A percentile compares a stretch with the other conserved stretches of the same genome.
Conservation (phyloP, 2,113 vertebrate genomes). For the Scytalopus superciliaris region DNA sequence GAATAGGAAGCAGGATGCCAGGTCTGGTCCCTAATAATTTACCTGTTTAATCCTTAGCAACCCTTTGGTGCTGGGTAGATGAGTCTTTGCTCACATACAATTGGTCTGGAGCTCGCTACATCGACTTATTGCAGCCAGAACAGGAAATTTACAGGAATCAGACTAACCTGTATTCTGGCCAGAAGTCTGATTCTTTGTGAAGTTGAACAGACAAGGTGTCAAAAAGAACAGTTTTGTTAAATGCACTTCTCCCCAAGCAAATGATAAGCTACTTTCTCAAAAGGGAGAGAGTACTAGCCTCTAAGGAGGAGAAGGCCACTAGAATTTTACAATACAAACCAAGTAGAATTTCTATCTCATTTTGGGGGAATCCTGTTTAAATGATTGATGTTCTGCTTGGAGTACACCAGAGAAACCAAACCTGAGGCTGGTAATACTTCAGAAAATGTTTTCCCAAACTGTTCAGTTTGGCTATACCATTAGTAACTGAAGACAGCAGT, state of each 20-base stretch:
- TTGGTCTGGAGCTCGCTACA: neutral
- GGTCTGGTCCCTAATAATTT: neutral
- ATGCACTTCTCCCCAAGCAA: neutral
- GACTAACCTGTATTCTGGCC: neutral
- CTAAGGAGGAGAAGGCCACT: neutral
- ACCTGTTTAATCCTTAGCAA: neutral
- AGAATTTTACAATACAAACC: neutral
- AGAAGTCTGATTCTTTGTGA: neutral
- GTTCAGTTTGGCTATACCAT: neutral
- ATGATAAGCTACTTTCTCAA: neutral
- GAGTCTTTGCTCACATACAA: neutral
- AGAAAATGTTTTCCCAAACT: neutral
- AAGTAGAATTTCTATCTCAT: neutral
- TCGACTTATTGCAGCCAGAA: neutral
- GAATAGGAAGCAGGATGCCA: neutral
- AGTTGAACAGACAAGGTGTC: neutral
- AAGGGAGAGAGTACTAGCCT: neutral
- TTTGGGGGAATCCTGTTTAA: neutral
- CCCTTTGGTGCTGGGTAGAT: neutral
- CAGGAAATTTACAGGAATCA: neutral
- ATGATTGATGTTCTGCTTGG: neutral
- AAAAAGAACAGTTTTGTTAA: neutral
- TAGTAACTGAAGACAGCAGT: neutral
- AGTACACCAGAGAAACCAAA: neutral
- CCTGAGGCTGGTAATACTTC: neutral